Percentiles rank a stretch among this genome's conserved stretches.
Evolutionary conservation across 2,888 invertebrate genomes (phyloP).

Genomic region (Diarsia dahlii): DNA sequence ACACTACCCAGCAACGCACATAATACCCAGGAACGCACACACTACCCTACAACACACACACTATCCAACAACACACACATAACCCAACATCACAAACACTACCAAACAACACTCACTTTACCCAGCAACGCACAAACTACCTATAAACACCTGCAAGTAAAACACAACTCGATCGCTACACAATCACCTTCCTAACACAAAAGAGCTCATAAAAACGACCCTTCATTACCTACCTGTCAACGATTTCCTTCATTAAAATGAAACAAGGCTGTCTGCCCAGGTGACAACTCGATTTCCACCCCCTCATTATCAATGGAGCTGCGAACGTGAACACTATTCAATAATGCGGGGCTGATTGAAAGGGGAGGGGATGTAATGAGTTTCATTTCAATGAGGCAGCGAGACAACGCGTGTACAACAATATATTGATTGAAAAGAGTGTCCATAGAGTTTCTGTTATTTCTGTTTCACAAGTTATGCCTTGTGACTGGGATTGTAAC

Average conservation of each 20-base stretch:
- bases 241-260: slow-evolving; percentile 32
- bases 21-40: not conserved
- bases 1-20: not conserved
- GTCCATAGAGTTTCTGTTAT: too few species aligned
- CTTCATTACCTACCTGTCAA: not conserved
- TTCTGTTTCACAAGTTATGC: too few species aligned
- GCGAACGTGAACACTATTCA: slow-evolving; percentile 45
- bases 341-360: slow-evolving; percentile 46
- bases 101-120: too few species aligned
- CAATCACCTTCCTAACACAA: not conserved
- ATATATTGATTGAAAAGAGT: too few species aligned
- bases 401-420: not conserved
- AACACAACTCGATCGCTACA: not conserved
- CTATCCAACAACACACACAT: not conserved
- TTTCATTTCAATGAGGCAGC: slow-evolving; percentile 19
- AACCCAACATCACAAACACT: too few species aligned
- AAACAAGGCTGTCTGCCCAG: slow-evolving; percentile 25
- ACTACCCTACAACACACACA: too few species aligned
- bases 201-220: slow-evolving; percentile 17
- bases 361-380: slow-evolving; percentile 27
- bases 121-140: not conserved
- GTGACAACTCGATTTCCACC: slow-evolving; percentile 46
- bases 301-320: slow-evolving; percentile 45
- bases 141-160: not conserved
- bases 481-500: too few species aligned